These are phyloP conservation scores for Poecilia velifera DNA, from an alignment of 2,797 vertebrate species.

Conservation along the genomic window DNA sequence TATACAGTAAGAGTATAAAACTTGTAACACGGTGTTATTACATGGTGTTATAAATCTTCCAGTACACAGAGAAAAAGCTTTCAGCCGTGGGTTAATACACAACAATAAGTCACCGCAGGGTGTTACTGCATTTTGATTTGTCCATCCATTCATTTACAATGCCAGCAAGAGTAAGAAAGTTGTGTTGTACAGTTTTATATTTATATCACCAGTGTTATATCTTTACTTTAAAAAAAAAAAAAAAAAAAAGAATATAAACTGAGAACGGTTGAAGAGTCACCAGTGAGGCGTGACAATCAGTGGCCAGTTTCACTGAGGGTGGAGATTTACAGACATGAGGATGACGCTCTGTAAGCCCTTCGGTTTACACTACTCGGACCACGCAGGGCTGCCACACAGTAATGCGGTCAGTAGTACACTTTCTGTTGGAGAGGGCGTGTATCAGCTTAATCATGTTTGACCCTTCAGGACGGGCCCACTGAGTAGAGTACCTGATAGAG, in stretches of 20 bases:
- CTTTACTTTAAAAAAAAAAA: constrained; percentile 52
- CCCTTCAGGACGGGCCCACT: constrained; percentile 70
- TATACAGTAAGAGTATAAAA: constrained; percentile 31
- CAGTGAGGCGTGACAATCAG: constrained; percentile 62
- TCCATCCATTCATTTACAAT: constrained; percentile 70
- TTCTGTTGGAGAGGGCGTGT: constrained; percentile 55
- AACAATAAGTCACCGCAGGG: constrained; percentile 72
- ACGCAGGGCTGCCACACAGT: constrained; percentile 76
- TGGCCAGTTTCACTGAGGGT: constrained; percentile 66
- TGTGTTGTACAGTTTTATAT: constrained; percentile 63
- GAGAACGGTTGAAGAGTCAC: constrained; percentile 63
- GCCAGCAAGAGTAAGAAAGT: constrained; percentile 70
- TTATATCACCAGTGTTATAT: constrained; percentile 62
- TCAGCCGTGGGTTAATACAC: constrained; percentile 70
- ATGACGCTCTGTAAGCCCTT: constrained; percentile 75
- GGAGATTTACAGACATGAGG: constrained; percentile 55
- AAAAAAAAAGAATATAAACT: constrained; percentile 54
- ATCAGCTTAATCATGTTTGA: constrained; percentile 63
- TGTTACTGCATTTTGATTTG: constrained; percentile 62
- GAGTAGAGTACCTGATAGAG: constrained; percentile 78
- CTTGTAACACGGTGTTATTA: constrained; percentile 51
- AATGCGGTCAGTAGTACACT: constrained; percentile 72
- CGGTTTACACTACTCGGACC: constrained; percentile 66
- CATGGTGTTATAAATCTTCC: constrained; percentile 14
- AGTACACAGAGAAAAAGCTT: constrained; percentile 48